phyloP scores from a whole-genome alignment of 2,113 vertebrate genomes.

The Ctenomys sociabilis region DNA sequence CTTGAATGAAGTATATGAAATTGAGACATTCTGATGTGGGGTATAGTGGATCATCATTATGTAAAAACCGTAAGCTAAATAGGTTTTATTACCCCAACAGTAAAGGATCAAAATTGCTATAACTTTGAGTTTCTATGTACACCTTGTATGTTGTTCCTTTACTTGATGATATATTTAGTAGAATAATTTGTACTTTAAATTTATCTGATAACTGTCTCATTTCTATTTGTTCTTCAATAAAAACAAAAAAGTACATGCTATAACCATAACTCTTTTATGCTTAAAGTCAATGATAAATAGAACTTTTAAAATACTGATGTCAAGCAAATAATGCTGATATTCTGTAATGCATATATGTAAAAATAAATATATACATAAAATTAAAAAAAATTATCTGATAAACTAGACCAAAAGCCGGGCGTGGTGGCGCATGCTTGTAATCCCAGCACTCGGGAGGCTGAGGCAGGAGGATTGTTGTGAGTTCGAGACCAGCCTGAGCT shows the following conservation, averaged over 20 bases:
- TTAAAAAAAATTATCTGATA: too few species aligned
- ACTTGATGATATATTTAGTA: neutral
- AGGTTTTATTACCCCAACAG: slow-evolving; percentile 19
- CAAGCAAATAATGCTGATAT: neutral
- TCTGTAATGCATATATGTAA: neutral
- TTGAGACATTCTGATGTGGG: neutral
- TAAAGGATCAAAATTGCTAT: neutral
- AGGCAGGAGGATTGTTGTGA: too few species aligned
- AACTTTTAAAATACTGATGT: neutral
- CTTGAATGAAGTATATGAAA: neutral
- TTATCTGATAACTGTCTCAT: too few species aligned
- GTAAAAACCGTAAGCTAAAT: neutral
- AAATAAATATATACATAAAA: neutral
- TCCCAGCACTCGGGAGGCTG: too few species aligned
- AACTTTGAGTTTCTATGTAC: slow-evolving; percentile 11
- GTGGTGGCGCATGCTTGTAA: too few species aligned
- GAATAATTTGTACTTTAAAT: neutral
- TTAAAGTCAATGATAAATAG: neutral
- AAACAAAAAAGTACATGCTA: neutral
- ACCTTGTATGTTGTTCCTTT: neutral
- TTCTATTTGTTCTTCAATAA: too few species aligned
- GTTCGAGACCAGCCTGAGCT: too few species aligned
- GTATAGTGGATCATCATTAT: neutral
- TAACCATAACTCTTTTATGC: neutral
- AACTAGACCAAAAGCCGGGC: neutral